These are phyloP conservation scores for Orussus abietinus DNA, from an alignment of 1,140 invertebrate species.

Conservation along the genomic window DNA sequence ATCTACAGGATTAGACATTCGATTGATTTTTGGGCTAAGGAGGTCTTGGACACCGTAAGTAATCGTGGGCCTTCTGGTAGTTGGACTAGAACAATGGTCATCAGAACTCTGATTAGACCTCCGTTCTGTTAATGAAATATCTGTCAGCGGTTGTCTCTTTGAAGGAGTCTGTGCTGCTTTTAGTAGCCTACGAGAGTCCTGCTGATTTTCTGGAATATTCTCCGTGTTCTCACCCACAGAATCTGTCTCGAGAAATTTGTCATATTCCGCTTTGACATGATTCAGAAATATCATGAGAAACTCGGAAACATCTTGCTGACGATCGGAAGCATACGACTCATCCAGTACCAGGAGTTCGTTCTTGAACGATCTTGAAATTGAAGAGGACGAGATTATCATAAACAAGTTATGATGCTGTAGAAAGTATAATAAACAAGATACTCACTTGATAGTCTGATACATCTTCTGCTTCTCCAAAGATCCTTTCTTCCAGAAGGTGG, in stretches of 20 bases:
- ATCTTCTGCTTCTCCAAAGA: slow-evolving; percentile 21
- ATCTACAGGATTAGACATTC: slow-evolving; percentile 3
- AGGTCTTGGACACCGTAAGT: not conserved
- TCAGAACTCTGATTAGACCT: slow-evolving; percentile 1
- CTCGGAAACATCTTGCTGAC: slow-evolving; percentile 44
- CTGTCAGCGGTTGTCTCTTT: slow-evolving; percentile 23
- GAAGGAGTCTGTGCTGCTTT: slow-evolving; percentile 14
- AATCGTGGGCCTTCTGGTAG: slow-evolving; percentile 1
- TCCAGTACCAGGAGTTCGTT: slow-evolving; percentile 32
- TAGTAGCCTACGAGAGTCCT: slow-evolving; percentile 13
- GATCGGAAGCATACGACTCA: slow-evolving; percentile 35
- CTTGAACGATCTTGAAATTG: slow-evolving; percentile 40
- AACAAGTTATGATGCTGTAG: no score
- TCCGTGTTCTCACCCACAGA: slow-evolving; percentile 22
- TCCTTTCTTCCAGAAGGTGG: slow-evolving; percentile 32
- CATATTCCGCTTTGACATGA: slow-evolving; percentile 35
- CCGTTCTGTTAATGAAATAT: slow-evolving; percentile 16
- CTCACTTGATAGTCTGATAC: slow-evolving; percentile 31
- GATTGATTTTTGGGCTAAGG: not conserved
- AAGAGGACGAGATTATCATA: no score
- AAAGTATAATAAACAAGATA: no score
- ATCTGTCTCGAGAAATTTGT: slow-evolving; percentile 17
- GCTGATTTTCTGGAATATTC: slow-evolving; percentile 29
- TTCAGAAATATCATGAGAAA: slow-evolving; percentile 44
- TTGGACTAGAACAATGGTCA: no score